Percentiles rank a stretch among this genome's conserved stretches.
phyloP scores from a whole-genome alignment of 92 coral and sea anemone species.

The Phymanthus crucifer region DNA sequence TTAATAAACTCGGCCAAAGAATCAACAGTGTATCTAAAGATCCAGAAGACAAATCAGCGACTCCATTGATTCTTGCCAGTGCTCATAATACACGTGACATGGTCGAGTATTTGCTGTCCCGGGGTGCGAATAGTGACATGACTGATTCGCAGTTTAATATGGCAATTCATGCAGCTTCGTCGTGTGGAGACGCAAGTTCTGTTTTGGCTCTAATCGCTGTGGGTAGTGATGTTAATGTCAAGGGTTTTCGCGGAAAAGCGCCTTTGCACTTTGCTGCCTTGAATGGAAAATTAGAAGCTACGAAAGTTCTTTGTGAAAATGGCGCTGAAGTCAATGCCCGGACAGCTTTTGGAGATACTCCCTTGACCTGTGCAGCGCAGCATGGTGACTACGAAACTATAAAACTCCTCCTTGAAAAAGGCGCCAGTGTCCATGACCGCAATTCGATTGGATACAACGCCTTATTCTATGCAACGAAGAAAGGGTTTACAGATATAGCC shows the following conservation, averaged over 20 bases:
- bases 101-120: constrained; percentile 47
- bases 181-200: constrained; percentile 25
- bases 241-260: constrained; percentile 31
- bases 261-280: constrained; percentile 47
- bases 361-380: constrained; percentile 49
- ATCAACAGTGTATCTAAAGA: constrained; percentile 32
- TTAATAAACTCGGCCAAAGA: constrained; percentile 45
- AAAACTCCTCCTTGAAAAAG: constrained; percentile 30
- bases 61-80: constrained; percentile 59
- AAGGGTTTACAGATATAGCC: constrained; percentile 17
- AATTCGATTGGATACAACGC: constrained; percentile 45
- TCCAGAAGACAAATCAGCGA: constrained; percentile 31
- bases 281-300: constrained; percentile 45
- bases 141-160: constrained; percentile 17
- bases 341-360: constrained; percentile 23
- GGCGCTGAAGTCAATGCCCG: constrained; percentile 46
- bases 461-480: constrained; percentile 31
- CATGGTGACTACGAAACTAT: constrained; percentile 39
- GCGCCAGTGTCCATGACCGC: constrained; percentile 40
- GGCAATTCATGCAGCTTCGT: constrained; percentile 53
- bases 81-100: constrained; percentile 29
- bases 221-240: constrained; percentile 46
- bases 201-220: constrained; percentile 35
- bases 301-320: constrained; percentile 46
- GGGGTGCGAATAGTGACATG: constrained; percentile 37